Base-by-base conservation (phyloP, 2,797 vertebrate species). In the Triplophysa yarkandensis region DNA sequence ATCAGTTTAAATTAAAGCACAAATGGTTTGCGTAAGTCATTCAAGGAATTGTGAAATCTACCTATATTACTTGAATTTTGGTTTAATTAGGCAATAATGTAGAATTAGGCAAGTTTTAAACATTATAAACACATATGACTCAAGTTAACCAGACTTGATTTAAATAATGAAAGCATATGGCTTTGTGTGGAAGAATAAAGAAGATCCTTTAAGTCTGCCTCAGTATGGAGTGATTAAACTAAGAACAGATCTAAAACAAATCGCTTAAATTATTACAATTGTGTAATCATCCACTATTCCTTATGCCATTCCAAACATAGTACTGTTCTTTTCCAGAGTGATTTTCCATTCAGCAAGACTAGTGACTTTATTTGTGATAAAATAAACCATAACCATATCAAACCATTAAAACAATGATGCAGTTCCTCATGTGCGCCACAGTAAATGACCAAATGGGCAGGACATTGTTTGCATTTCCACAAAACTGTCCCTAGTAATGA, bases 151-250 rank as follows among this genome's bases (percentile, higher is more conserved):
- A 36, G 34, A 10, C 34, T 36, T 36, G 36, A 39, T 39, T 39
- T 39, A 39, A 39, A 39, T 11, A 11, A 39, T 39, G 10, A 39
- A 39, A 39, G 10, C 36, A 39, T 2, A 13, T 39, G 48, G 61
- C 2, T 57, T n/a, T 9, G 10, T 17, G 28, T 30, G 54, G 54
- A 57, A n/a, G 3, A 57, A 27, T 57, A 3, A 28, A 28, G 52
- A 50, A 50, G 34, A 4, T 23, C 57, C n/a, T 28, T 4, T 6
- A 61, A 61, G 44, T 36, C 60, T 4, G 39, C 46, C 30, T 43
- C 41, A 71, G 36, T 64, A 71, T 78, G 78, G 48, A 61, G 77
- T 85, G 85, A 90, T 90, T 87, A 88, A 90, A 88, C 85, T 89
- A 88, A 87, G 79, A 77, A 66, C 67, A 81, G 50, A 8, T 1